Conservation (phyloP, 2,797 vertebrate species). For the Parotocinclus haroldoi region DNA sequence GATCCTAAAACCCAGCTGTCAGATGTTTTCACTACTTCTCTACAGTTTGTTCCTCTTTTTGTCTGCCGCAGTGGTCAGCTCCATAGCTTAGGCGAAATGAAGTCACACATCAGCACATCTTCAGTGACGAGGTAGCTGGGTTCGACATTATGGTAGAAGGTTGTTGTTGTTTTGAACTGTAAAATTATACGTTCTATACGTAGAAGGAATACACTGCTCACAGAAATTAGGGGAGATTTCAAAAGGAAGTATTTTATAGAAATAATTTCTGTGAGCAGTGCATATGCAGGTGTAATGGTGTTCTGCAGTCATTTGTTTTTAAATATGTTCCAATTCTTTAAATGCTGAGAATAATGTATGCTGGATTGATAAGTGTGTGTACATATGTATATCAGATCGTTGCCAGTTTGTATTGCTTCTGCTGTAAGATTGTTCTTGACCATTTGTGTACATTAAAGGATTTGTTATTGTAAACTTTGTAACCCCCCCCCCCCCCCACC, state of each 20-base stretch:
- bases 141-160: background rate
- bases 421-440: background rate
- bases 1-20: slow-evolving; percentile 23
- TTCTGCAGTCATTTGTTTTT: too few species aligned
- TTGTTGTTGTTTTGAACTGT: too few species aligned
- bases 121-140: background rate
- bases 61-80: slow-evolving; percentile 19
- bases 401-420: background rate
- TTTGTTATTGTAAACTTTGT: background rate
- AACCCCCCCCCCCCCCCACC: too few species aligned
- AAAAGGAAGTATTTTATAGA: too few species aligned
- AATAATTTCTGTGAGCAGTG: slow-evolving; percentile 8
- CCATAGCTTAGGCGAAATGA: background rate
- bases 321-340: too few species aligned
- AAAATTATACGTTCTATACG: too few species aligned
- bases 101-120: too few species aligned
- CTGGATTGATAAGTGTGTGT: background rate
- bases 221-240: too few species aligned
- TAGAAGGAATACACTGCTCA: too few species aligned
- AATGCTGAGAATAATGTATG: background rate
- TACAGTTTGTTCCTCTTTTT: slow-evolving; percentile 37
- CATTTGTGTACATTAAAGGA: slow-evolving; percentile 15
- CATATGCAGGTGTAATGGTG: too few species aligned
- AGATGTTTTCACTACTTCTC: slow-evolving; percentile 39
- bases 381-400: background rate